A percentile compares a stretch with the other conserved stretches of the same genome.
These are phyloP conservation scores for Fregata magnificens DNA, from an alignment of 2,113 vertebrate genomes.

Conservation along the genomic window DNA sequence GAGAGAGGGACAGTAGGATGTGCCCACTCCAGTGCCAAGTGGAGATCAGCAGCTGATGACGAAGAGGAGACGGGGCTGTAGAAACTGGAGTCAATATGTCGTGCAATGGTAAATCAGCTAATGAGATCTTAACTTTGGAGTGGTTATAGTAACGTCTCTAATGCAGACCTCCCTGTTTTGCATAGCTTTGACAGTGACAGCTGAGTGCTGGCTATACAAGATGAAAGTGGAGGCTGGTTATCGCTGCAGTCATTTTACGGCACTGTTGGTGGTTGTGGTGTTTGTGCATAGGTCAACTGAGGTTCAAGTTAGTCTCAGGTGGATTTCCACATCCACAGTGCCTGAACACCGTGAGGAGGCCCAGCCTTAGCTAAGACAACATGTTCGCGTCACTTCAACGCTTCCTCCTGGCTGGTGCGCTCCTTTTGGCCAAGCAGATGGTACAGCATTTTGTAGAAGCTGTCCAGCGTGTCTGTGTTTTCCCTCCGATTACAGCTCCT, in stretches of 20 bases:
- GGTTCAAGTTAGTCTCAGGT: background rate
- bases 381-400: background rate
- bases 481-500: background rate
- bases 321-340: background rate
- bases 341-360: background rate
- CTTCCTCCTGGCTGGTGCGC: background rate
- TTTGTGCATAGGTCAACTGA: background rate
- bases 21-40: background rate
- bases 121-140: background rate
- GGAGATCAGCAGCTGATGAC: background rate
- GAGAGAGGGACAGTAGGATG: background rate
- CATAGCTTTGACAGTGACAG: background rate
- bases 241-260: background rate
- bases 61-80: background rate
- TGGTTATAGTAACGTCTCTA: background rate
- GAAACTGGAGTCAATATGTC: background rate
- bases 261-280: background rate
- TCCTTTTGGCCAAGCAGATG: background rate
- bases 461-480: background rate
- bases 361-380: background rate
- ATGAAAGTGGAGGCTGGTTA: background rate
- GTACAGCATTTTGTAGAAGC: background rate
- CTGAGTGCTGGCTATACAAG: background rate
- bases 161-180: background rate
- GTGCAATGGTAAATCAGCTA: background rate